These are phyloP conservation scores for Microplitis mediator DNA, from an alignment of 1,140 invertebrate species.

Conservation along the genomic window DNA sequence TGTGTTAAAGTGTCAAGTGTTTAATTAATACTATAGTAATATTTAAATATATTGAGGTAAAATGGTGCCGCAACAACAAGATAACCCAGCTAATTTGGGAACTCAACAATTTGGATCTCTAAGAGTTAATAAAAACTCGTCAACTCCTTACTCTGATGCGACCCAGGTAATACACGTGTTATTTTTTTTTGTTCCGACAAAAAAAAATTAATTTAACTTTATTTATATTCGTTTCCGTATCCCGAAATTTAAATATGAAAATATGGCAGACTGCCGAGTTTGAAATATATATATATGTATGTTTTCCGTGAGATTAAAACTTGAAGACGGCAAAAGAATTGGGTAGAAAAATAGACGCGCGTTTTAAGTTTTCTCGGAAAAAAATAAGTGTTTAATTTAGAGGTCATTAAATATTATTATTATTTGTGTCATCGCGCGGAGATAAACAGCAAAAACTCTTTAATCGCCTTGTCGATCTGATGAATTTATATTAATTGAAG, in stretches of 20 bases:
- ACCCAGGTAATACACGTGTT: slow-evolving; percentile 75
- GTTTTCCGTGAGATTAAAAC: too few species aligned
- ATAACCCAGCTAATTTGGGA: slow-evolving; percentile 61
- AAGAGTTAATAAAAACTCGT: slow-evolving; percentile 85
- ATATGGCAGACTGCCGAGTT: slow-evolving; percentile 22
- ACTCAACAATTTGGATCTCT: slow-evolving; percentile 80
- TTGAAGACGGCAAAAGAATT: too few species aligned
- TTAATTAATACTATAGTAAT: slow-evolving; percentile 7
- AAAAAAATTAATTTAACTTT: too few species aligned
- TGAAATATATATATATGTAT: neutral
- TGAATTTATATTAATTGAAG: too few species aligned
- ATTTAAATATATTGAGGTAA: slow-evolving; percentile 31
- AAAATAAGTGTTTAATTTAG: too few species aligned
- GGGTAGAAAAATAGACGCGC: too few species aligned
- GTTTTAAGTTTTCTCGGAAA: too few species aligned
- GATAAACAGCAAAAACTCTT: too few species aligned
- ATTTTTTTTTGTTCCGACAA: neutral
- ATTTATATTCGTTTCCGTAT: neutral
- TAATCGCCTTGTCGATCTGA: too few species aligned
- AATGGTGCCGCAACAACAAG: slow-evolving; percentile 70
- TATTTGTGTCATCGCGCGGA: too few species aligned
- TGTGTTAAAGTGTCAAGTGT: slow-evolving; percentile 7
- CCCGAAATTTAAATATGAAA: neutral
- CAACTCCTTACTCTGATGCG: slow-evolving; percentile 94
- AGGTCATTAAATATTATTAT: too few species aligned